These are phyloP conservation scores for Lepus townsendii DNA, from an alignment of 2,797 vertebrate genomes.

Conservation along the genomic window DNA sequence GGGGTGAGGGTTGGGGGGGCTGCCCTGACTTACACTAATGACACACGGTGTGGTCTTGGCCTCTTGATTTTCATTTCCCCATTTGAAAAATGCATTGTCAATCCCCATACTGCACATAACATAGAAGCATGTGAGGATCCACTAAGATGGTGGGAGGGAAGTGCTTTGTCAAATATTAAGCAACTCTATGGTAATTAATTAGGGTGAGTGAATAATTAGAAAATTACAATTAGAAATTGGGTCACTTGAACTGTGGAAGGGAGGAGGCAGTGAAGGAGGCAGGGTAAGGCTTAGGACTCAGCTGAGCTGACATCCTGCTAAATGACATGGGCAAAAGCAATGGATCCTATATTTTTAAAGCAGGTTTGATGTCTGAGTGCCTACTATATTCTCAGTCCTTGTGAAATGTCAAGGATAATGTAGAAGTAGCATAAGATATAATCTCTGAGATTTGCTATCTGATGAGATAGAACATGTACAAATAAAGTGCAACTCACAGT, in stretches of 20 bases:
- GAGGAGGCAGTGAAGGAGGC: background rate
- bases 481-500: background rate
- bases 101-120: background rate
- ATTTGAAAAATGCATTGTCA: background rate
- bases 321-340: slow-evolving; percentile 1
- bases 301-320: slow-evolving; percentile 11
- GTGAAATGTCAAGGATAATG: background rate
- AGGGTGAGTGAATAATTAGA: slow-evolving; percentile 72
- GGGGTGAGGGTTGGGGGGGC: no score
- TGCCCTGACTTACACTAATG: background rate
- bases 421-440: background rate
- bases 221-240: slow-evolving; percentile 72
- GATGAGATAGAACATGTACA: background rate
- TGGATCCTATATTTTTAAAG: background rate
- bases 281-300: background rate
- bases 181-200: slow-evolving; percentile 59
- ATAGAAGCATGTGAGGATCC: background rate
- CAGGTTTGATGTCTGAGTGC: background rate
- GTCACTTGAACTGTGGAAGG: slow-evolving; percentile 24
- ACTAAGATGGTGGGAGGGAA: background rate
- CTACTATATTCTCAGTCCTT: background rate
- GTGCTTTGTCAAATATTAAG: slow-evolving; percentile 47
- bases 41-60: background rate
- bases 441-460: background rate
- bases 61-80: background rate